Evolutionary conservation across 2,113 vertebrate genomes (phyloP).

Genomic region (Panthera tigris): DNA sequence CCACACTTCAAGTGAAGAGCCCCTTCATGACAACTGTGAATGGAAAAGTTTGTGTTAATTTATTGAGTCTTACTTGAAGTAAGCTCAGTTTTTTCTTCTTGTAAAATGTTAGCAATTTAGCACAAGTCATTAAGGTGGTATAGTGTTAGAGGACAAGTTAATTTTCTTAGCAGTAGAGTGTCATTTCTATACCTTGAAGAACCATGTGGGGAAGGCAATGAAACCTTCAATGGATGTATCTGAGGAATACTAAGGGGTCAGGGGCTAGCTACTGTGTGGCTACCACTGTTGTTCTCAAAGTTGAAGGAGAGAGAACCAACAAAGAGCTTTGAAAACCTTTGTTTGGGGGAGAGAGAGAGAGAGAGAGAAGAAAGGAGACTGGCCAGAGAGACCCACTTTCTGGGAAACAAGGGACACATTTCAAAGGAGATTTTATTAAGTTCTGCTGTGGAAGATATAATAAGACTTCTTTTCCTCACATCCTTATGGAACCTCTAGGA

Average conservation of each 20-base stretch:
- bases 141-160: not conserved
- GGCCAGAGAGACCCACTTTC: not conserved
- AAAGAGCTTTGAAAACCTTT: not conserved
- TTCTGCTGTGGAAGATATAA: not conserved
- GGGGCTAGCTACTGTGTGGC: not conserved
- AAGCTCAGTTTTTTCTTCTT: not conserved
- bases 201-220: not conserved
- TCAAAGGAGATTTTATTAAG: not conserved
- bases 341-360: not conserved
- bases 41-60: not conserved
- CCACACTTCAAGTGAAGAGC: accelerated
- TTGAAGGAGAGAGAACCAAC: not conserved
- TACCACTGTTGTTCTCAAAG: not conserved
- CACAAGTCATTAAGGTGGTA: not conserved
- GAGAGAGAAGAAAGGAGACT: not conserved
- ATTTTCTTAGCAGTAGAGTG: not conserved
- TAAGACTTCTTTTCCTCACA: not conserved
- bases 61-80: not conserved
- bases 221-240: not conserved
- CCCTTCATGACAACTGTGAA: not conserved
- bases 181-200: not conserved
- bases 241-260: not conserved
- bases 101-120: not conserved
- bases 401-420: not conserved
- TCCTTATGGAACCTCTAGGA: not conserved